Evolutionary conservation across 1,140 invertebrate genomes (phyloP), one percentile per base, ranked within the genome.

Genomic region (Neodiprion pinetum): DNA sequence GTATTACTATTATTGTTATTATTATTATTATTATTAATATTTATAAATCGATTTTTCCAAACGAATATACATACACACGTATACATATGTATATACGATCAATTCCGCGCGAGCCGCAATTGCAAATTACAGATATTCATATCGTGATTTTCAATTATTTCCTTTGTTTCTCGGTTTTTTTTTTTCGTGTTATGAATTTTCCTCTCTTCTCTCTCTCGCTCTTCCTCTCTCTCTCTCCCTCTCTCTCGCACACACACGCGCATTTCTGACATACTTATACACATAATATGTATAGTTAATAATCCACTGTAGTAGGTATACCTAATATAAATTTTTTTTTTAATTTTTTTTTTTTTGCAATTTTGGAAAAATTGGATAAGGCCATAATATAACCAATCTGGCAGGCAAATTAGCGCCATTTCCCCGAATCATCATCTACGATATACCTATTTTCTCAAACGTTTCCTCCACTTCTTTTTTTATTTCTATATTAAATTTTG

Each of bases 351-450:
- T 40, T 86, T 73, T 23, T 76, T 70, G 75, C 73, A 86, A 81
- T 87, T 83, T 87, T 87, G 85, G 85, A 86, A 88, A 88, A 86
- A 87, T 88, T 87, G 86, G 86, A 88, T 88, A 88, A 88, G 86
- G 87, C 87, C 86, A 88, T 88, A 88, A 40, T 40, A 40, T 40
- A 61, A 88, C 85, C 85, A 87, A 86, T 88, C 85, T 87, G 87
- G 86, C 85, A 40, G 82, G 82, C 86, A 84, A 85, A 76, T 80
- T 82, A 77, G 83, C 82, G 81, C 83, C 86, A 86, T 83, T 78
- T 85, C 84, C 83, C 86, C 80, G 82, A 79, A 72, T 40, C 28
- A 17, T 61, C 9, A 17, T 84, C 79, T 86, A 84, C 79, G 80
- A 74, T 82, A 82, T 83, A 83, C 9, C 5, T 67, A 10, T 40